Conservation (phyloP, 2,797 vertebrate species). For the Ptychobarbus kaznakovi region DNA sequence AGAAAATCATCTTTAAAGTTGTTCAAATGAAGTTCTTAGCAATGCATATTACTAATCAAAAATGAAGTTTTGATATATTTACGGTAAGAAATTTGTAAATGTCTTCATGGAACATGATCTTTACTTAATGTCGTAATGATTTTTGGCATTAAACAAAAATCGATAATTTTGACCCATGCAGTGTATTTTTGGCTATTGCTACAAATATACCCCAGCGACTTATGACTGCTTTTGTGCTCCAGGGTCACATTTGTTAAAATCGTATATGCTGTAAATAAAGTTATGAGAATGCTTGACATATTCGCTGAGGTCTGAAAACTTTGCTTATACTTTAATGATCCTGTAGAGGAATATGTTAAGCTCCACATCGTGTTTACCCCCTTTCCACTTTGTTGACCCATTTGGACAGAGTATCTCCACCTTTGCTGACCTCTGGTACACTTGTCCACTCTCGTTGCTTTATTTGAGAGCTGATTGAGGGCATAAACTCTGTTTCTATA, state of each 20-base stretch:
- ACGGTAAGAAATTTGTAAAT: neutral
- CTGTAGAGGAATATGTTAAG: neutral
- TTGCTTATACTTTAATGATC: neutral
- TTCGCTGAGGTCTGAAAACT: neutral
- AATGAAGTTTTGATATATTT: neutral
- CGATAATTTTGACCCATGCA: neutral
- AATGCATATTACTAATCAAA: neutral
- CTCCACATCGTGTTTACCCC: slow-evolving; percentile 1
- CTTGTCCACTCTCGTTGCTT: slow-evolving; percentile 40
- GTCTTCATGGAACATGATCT: neutral
- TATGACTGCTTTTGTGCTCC: too few species aligned
- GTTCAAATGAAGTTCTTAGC: neutral
- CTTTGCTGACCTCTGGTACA: slow-evolving; percentile 26
- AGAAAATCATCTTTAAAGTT: neutral
- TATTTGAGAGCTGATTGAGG: slow-evolving; percentile 38
- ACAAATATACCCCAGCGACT: too few species aligned
- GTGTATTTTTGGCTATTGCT: neutral
- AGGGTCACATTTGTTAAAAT: too few species aligned
- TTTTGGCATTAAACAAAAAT: neutral
- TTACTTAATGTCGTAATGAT: neutral
- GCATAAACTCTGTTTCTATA: slow-evolving; percentile 43
- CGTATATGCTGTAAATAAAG: neutral
- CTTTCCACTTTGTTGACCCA: slow-evolving; percentile 24
- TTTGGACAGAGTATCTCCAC: slow-evolving; percentile 25
- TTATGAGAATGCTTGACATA: neutral